Evolutionary conservation across 2,888 invertebrate genomes (phyloP).

Genomic region (Chrysotoxum bicinctum): DNA sequence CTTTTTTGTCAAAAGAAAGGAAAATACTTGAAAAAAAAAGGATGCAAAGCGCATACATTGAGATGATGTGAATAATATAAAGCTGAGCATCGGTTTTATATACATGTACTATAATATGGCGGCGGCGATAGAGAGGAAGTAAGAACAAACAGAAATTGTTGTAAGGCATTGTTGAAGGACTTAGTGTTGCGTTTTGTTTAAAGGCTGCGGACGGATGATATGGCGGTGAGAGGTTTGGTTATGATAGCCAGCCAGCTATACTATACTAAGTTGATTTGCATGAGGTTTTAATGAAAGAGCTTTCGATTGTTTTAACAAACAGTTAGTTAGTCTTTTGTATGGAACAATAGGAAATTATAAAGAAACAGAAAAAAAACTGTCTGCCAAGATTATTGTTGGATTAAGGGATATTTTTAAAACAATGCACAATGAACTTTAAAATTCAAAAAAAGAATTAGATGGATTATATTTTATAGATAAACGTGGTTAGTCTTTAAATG

Average conservation of each 20-base stretch:
- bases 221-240: neutral
- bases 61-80: slow-evolving; percentile 18
- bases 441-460: too few relatives aligned
- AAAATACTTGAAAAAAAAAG: slow-evolving; percentile 41
- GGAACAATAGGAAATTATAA: slow-evolving; percentile 1
- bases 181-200: slow-evolving; percentile 61
- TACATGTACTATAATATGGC: neutral
- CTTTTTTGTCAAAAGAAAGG: slow-evolving; percentile 17
- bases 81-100: slow-evolving; percentile 13
- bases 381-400: neutral
- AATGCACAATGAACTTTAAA: neutral
- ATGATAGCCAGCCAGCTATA: neutral
- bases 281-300: slow-evolving; percentile 42
- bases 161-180: slow-evolving; percentile 52
- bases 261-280: neutral
- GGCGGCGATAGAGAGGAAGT: slow-evolving; percentile 28
- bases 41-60: slow-evolving; percentile 35
- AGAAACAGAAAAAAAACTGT: neutral
- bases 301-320: slow-evolving; percentile 56
- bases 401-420: neutral
- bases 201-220: neutral
- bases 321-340: slow-evolving; percentile 57
- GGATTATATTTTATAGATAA: too few relatives aligned
- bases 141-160: slow-evolving; percentile 56
- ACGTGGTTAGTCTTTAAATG: too few relatives aligned